Evolutionary conservation across 1,140 invertebrate species (phyloP).

Genomic region (Meloidogyne exigua): DNA sequence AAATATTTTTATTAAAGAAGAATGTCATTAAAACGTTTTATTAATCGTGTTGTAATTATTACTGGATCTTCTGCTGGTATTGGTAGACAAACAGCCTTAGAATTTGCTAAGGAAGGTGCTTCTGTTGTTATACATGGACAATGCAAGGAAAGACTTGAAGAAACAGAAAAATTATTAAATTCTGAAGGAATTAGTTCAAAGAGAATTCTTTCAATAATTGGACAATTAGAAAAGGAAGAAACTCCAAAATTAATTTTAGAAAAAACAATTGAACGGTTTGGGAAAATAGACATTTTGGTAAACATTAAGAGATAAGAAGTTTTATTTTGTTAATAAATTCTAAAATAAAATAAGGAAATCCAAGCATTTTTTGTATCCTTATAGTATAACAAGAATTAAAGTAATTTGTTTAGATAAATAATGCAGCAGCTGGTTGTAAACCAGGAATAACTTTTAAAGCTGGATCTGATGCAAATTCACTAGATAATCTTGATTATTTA

Average conservation of each 20-base stretch:
- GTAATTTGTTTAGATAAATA: constrained; percentile 26
- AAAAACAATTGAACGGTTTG: constrained; percentile 28
- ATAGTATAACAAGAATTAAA: no score
- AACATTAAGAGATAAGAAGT: no score
- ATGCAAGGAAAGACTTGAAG: constrained; percentile 2
- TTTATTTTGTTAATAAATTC: no score
- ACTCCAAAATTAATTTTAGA: constrained; percentile 17
- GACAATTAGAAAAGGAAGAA: constrained; percentile 31
- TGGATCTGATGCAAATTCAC: constrained; percentile 15
- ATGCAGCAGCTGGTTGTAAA: constrained; percentile 16
- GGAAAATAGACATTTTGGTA: constrained; percentile 34
- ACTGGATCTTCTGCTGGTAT: constrained; percentile 16
- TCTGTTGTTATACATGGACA: constrained; percentile 6
- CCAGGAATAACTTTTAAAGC: constrained; percentile 16
- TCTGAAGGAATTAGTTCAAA: constrained; percentile 8
- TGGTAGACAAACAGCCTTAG: constrained; percentile 7
- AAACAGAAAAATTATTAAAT: constrained; percentile 24
- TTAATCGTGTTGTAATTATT: constrained; percentile 13
- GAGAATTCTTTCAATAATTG: constrained; percentile 17
- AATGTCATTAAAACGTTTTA: constrained; percentile 14
- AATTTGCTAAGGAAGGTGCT: constrained; percentile 2
- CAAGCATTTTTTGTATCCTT: no score
- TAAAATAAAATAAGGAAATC: no score
- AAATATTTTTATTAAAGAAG: background rate
- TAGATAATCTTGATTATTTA: constrained; percentile 35